These are phyloP conservation scores for Hypanus sabinus DNA, from an alignment of 2,113 vertebrate species.

Conservation along the genomic window DNA sequence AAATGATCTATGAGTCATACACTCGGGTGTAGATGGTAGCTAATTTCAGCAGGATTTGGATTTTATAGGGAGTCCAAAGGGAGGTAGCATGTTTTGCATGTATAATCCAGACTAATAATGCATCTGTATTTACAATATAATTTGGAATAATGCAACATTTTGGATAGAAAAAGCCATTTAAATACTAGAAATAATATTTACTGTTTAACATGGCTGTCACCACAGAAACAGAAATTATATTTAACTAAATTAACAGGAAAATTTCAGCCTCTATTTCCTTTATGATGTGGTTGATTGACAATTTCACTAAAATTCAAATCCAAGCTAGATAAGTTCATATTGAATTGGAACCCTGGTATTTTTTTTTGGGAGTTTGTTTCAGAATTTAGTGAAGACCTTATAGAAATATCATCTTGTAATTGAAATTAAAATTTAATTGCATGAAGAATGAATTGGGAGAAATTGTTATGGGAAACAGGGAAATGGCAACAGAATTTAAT, in stretches of 20 bases:
- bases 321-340: not conserved
- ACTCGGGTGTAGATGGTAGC: too few relatives aligned
- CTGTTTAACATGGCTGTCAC: not conserved
- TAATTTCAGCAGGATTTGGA: too few relatives aligned
- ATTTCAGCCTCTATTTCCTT: not conserved
- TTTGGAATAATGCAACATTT: not conserved
- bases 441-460: too few relatives aligned
- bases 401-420: not conserved
- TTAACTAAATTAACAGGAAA: not conserved
- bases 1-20: too few relatives aligned
- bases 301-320: not conserved
- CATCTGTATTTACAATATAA: not conserved
- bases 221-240: not conserved
- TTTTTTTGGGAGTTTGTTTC: not conserved
- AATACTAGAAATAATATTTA: not conserved
- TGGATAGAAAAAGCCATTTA: not conserved
- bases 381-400: not conserved
- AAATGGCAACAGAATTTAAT: too few relatives aligned
- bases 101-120: not conserved
- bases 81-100: too few relatives aligned
- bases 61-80: too few relatives aligned
- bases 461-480: too few relatives aligned
- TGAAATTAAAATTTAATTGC: not conserved
- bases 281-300: not conserved
- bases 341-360: not conserved